Percentiles rank a stretch among this genome's conserved stretches.
Evolutionary conservation across 2,113 vertebrate species (phyloP).

Genomic region (Gnathonemus longibarbis): DNA sequence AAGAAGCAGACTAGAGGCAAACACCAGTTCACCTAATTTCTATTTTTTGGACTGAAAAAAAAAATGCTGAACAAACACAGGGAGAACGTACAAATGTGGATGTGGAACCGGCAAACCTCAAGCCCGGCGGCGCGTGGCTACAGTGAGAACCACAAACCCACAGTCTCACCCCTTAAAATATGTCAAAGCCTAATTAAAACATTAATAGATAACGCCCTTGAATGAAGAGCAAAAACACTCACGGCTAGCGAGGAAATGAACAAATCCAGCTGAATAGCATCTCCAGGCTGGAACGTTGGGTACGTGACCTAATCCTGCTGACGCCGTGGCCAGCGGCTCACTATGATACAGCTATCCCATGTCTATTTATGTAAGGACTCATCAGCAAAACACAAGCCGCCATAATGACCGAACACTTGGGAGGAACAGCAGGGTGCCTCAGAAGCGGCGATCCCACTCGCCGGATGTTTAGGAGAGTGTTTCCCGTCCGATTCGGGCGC

Average conservation of each 20-base stretch:
- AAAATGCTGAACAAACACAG: background rate
- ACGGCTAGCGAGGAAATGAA: background rate
- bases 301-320: background rate
- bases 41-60: background rate
- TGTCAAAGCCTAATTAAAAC: background rate
- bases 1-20: background rate
- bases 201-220: background rate
- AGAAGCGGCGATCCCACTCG: background rate
- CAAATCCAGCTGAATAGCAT: background rate
- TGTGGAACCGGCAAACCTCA: background rate
- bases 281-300: background rate
- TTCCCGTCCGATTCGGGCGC: constrained; percentile 18
- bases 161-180: background rate
- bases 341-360: background rate
- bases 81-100: background rate
- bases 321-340: too few species aligned
- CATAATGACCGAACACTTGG: background rate
- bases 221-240: background rate
- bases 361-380: background rate
- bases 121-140: background rate
- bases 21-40: background rate
- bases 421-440: background rate
- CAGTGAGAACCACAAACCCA: background rate
- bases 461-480: background rate
- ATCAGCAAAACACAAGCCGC: background rate